Evolutionary conservation across 2,113 vertebrate species (phyloP).

Genomic region (Eublepharis macularius): DNA sequence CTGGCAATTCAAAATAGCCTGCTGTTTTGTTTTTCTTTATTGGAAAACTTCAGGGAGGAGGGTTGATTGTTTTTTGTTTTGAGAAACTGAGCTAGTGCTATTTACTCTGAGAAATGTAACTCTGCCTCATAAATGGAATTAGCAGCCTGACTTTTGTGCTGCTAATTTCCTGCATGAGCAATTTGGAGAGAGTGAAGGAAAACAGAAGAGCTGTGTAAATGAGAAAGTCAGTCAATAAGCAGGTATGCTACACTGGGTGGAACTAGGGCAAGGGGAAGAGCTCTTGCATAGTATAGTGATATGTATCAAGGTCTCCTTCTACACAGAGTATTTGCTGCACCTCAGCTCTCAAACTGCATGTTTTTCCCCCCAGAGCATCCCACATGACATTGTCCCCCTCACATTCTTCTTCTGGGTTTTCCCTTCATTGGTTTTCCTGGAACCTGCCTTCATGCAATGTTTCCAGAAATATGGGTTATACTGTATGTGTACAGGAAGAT

Average conservation of each 20-base stretch:
- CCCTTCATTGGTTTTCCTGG: no score
- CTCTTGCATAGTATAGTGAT: rapidly evolving
- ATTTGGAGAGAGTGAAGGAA: neutral
- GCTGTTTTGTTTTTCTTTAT: neutral
- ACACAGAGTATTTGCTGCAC: no score
- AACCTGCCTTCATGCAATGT: no score
- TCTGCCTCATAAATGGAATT: neutral
- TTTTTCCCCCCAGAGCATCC: no score
- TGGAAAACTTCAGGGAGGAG: neutral
- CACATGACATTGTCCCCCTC: no score
- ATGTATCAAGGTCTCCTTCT: no score
- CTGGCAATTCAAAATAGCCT: neutral
- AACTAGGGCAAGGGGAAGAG: neutral
- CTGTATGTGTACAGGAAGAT: no score
- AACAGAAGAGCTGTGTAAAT: neutral
- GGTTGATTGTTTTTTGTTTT: neutral
- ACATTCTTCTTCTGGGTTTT: no score
- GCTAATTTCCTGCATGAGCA: neutral
- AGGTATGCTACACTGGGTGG: rapidly evolving
- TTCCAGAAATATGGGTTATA: no score
- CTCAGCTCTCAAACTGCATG: neutral
- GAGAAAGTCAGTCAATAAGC: neutral
- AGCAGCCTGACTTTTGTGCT: neutral
- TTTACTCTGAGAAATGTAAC: neutral
- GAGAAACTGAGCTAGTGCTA: neutral